phyloP scores from a whole-genome alignment of 1,140 invertebrate species.

The Geopemphigus sp. region DNA sequence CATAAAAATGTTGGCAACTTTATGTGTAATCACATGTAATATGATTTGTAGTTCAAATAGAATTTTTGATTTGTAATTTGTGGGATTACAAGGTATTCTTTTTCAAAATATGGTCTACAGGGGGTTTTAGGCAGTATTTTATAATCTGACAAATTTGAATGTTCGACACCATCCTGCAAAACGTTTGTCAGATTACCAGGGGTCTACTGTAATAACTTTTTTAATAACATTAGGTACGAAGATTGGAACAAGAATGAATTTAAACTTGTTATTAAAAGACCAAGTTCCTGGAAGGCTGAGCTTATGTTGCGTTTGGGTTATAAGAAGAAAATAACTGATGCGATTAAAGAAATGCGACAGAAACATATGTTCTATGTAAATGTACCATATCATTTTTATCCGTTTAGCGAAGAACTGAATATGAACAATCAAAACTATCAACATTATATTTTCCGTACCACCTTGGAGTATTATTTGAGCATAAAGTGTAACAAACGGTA shows the following conservation, averaged over 20 bases:
- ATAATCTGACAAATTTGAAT: too few relatives aligned
- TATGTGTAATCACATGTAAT: too few relatives aligned
- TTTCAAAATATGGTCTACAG: too few relatives aligned
- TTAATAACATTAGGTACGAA: neutral
- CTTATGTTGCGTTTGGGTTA: neutral
- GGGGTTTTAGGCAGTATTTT: too few relatives aligned
- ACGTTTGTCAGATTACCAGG: too few relatives aligned
- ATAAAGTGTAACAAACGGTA: neutral
- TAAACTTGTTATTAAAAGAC: slow-evolving; percentile 7
- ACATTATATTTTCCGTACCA: neutral
- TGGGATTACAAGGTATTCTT: too few relatives aligned
- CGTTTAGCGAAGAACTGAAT: neutral
- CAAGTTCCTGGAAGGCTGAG: slow-evolving; percentile 8
- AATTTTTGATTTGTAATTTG: too few relatives aligned
- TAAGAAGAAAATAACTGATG: neutral
- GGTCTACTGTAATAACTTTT: too few relatives aligned
- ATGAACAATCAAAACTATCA: neutral
- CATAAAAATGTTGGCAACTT: too few relatives aligned
- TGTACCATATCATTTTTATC: slow-evolving; percentile 34
- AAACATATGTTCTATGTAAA: too few relatives aligned
- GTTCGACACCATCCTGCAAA: too few relatives aligned
- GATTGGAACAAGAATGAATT: neutral
- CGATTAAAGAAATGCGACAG: slow-evolving; percentile 7
- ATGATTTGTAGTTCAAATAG: too few relatives aligned
- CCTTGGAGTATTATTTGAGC: neutral